Base-by-base conservation (phyloP, 2,797 vertebrate genomes). In the Urosaurus nigricauda region DNA sequence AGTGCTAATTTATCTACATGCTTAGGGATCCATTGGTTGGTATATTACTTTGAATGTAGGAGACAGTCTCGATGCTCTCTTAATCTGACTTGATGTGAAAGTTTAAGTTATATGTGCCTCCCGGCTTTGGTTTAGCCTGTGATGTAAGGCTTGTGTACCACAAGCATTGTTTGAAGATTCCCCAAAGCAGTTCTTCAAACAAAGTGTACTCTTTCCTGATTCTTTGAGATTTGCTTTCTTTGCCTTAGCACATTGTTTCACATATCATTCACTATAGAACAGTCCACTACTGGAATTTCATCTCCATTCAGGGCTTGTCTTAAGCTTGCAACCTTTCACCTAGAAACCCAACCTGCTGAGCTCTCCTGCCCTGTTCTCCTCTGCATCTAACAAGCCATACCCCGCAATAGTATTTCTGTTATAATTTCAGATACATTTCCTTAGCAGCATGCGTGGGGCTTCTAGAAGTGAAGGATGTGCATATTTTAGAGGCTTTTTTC, bases 291-390 rank as follows among this genome's bases (percentile, higher is more conserved):
- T 47, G 32, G 24, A 82, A 75, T 47, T 71, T 80, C 51, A 24
- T 73, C n/a, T 70, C 51, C 26, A 53, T 68, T 79, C 74, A 58
- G 19, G 51, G 47, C 43, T 58, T 53, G n/a, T 47, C 47, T 86
- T 86, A 86, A 79, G 63, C 63, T 17, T 79, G 63, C 51, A 79
- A 86, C 58, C 79, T 86, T 83, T 86, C 35, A 86, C 88, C 71
- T 86, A 86, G 26, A 70, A 68, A 75, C 58, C n/a, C 82, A 82
- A 77, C 71, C 40, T 75, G 70, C 29, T 56, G 2, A 53, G n/a
- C 13, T 47, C 51, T 43, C 32, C n/a, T 16, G 40, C 21, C 56
- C 63, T 37, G 80, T 79, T 84, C 56, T 21, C 65, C 70, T 58
- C 68, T 32, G 21, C 56, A 75, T 21, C 3, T 32, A 53, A 53